A percentile compares a stretch with the other conserved stretches of the same genome.
Conservation (phyloP, 2,113 vertebrate species). For the Mugil cephalus region DNA sequence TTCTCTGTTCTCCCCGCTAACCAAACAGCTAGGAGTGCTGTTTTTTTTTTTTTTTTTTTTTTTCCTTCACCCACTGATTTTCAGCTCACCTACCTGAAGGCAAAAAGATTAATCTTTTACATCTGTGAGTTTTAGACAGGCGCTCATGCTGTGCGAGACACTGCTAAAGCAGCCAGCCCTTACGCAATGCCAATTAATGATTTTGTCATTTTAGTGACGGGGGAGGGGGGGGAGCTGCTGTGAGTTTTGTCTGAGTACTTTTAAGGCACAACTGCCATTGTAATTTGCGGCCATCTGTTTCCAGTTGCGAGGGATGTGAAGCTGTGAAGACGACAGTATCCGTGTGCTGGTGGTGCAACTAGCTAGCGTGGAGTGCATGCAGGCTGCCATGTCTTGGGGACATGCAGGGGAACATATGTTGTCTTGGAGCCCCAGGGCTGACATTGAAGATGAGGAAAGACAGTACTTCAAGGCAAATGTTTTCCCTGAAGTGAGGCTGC, state of each 20-base stretch:
- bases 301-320: slow-evolving; percentile 68
- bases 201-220: slow-evolving; percentile 91
- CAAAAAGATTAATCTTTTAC: slow-evolving; percentile 89
- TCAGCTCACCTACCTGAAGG: slow-evolving; percentile 87
- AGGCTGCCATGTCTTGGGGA: slow-evolving; percentile 92
- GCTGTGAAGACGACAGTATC: slow-evolving; percentile 73
- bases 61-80: slow-evolving; percentile 81
- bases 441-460: slow-evolving; percentile 98
- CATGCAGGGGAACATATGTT: slow-evolving; percentile 99
- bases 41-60: slow-evolving; percentile 34
- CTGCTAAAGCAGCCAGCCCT: slow-evolving; percentile 84
- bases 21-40: slow-evolving; percentile 79
- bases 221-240: slow-evolving; percentile 86
- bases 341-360: slow-evolving; percentile 86
- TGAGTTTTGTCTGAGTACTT: slow-evolving; percentile 87
- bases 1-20: slow-evolving; percentile 71
- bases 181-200: slow-evolving; percentile 93
- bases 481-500: slow-evolving; percentile 96
- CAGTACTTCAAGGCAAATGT: slow-evolving; percentile 97
- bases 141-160: slow-evolving; percentile 89
- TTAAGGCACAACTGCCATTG: slow-evolving; percentile 86
- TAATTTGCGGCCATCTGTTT: slow-evolving; percentile 96
- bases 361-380: slow-evolving; percentile 81
- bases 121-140: slow-evolving; percentile 86
- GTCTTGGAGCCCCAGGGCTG: slow-evolving; percentile 95